These are phyloP conservation scores for Heterochromis multidens DNA, from an alignment of 2,113 vertebrate species.

Conservation along the genomic window DNA sequence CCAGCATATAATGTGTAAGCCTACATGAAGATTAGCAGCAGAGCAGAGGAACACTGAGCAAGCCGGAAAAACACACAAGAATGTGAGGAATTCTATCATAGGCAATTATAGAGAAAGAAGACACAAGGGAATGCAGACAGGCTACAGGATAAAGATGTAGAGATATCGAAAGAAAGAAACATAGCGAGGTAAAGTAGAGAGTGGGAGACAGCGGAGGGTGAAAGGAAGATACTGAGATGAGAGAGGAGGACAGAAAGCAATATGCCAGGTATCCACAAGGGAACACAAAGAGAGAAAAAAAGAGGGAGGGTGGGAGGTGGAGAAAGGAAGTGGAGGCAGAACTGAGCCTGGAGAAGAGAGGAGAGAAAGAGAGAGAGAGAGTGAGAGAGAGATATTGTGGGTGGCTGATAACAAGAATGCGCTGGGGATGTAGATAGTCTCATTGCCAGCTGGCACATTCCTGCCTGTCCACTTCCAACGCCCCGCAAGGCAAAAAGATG, in stretches of 20 bases:
- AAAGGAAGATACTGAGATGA: neutral
- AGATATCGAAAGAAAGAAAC: neutral
- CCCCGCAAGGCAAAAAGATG: constrained; percentile 42
- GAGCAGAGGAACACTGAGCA: neutral
- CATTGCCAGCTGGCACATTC: constrained; percentile 55
- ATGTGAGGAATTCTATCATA: constrained; percentile 52
- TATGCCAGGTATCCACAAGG: constrained; percentile 34
- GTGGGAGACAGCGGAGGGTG: neutral
- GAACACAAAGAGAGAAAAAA: neutral
- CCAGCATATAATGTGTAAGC: neutral
- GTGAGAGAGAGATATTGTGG: constrained; percentile 2
- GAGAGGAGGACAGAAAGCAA: constrained; percentile 2
- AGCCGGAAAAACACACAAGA: constrained; percentile 49
- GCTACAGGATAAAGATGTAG: neutral
- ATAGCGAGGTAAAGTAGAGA: neutral
- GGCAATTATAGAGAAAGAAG: constrained; percentile 18
- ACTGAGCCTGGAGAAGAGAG: neutral
- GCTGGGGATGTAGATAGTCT: constrained; percentile 26
- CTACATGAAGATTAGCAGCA: neutral
- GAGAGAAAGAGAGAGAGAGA: neutral
- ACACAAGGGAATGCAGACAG: constrained; percentile 7
- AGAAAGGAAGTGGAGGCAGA: constrained; percentile 35
- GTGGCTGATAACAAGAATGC: constrained; percentile 42
- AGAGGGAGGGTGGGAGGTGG: neutral
- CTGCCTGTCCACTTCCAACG: constrained; percentile 46